Base-by-base conservation (phyloP, 2,888 invertebrate species). In the Microctonus aethiopoides region DNA sequence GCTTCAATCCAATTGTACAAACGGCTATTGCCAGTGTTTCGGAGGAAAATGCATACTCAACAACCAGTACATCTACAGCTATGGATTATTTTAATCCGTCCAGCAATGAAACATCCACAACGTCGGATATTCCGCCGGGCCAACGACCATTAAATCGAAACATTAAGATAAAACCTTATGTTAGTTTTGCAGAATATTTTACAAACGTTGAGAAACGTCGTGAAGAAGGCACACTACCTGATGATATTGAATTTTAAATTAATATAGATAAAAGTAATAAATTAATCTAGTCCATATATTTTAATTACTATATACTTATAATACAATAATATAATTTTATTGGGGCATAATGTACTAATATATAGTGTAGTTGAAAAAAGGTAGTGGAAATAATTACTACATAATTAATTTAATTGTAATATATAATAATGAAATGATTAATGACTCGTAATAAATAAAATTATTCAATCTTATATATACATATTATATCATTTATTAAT, bases 121-220 rank as follows among this genome's bases (percentile, higher is more conserved):
- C 83, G 0, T 84, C 83, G 0, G 86, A 85, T 41, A 81, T 84
- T 57, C 84, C 87, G 4, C 80, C 85, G 4, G 82, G 86, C 1
- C 84, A 89, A 34, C 79, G 79, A 64, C 87, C 87, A 1, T 84
- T 90, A 1, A 92, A 93, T 79, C 90, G 89, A 76, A 91, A 94
- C 80, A 90, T 91, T 24, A 90, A 90, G 80, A 92, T 96, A 2
- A 91, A 91, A 66, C 90, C 95, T 0, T 96, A 97, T 82, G 95
- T 97, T 0, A 93, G 95, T 85, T 97, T 97, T 85, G 89, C 92
- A 0, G 92, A 92, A 79, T 97, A 93, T 87, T 94, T 92, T 78
- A 89, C 89, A 71, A 93, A 92, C 81, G 90, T 94, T 0, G 91
- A 92, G 46, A 90, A 89, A 74, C 93, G 93, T 2, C 89, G 89